Conservation (phyloP, 2,797 vertebrate species). For the Holocentrus rufus region DNA sequence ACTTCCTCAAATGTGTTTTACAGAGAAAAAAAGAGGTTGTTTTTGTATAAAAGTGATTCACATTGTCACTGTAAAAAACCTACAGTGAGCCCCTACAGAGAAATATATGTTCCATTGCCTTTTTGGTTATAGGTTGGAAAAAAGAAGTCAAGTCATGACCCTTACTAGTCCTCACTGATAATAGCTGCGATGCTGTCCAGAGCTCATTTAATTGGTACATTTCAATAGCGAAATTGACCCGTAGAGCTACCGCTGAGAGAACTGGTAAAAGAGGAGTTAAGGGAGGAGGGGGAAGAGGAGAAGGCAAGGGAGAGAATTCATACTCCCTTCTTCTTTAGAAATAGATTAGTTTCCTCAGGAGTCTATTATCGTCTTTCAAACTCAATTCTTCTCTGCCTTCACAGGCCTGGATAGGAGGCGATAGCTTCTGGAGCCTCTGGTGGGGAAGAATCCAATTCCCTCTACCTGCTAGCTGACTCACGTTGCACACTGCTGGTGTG, state of each 20-base stretch:
- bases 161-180: conserved; percentile 15
- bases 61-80: conserved; percentile 4
- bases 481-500: conserved; percentile 18
- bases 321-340: conserved; percentile 68
- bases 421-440: conserved; percentile 61
- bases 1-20: neutral
- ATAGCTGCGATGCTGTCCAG: conserved; percentile 30
- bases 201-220: conserved; percentile 57
- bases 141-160: neutral
- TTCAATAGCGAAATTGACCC: conserved; percentile 58
- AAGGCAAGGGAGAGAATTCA: conserved; percentile 52
- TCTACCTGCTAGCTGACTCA: conserved; percentile 49
- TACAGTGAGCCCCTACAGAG: neutral
- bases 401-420: conserved; percentile 58
- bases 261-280: conserved; percentile 29
- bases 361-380: conserved; percentile 78
- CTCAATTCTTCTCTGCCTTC: conserved; percentile 67
- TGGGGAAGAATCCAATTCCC: conserved; percentile 59
- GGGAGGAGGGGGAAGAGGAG: conserved; percentile 48
- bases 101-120: conserved; percentile 10
- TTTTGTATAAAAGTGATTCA: conserved; percentile 14
- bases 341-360: conserved; percentile 75
- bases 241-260: conserved; percentile 35
- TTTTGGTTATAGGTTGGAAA: conserved; percentile 11
- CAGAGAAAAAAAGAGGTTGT: neutral